Evolutionary conservation across 30 jellyfish, hydroid and myxozoan genomes (phyloP).

Genomic region (Catostylus mosaicus): DNA sequence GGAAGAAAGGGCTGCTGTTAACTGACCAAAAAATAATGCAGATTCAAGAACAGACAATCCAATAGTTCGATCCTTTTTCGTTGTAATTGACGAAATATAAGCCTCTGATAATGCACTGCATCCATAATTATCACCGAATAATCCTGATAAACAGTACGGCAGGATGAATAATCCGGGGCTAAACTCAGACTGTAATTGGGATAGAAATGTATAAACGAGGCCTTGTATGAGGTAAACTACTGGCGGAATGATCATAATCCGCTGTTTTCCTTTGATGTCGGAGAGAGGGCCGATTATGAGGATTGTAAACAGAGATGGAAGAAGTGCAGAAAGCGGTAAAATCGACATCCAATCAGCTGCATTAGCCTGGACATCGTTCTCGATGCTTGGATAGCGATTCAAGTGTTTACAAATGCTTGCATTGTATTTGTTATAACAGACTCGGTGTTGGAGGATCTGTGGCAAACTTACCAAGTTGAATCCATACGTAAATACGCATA

Average conservation of each 20-base stretch:
- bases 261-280: constrained; percentile 57
- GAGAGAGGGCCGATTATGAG: constrained; percentile 69
- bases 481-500: constrained; percentile 25
- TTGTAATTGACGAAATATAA: constrained; percentile 53
- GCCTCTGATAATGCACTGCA: constrained; percentile 30
- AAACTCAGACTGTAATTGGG: not conserved
- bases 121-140: constrained; percentile 65
- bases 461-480: constrained; percentile 33
- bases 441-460: constrained; percentile 48
- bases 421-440: constrained; percentile 37
- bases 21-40: constrained; percentile 1
- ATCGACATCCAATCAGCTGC: constrained; percentile 71
- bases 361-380: constrained; percentile 36
- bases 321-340: constrained; percentile 51
- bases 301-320: constrained; percentile 38
- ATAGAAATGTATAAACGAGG: not conserved
- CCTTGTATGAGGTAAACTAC: constrained; percentile 38
- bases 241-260: constrained; percentile 42
- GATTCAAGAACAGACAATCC: constrained; percentile 51
- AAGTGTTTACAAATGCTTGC: constrained; percentile 33
- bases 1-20: constrained; percentile 23
- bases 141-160: constrained; percentile 38
- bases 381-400: constrained; percentile 1
- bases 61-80: constrained; percentile 50
- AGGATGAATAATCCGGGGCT: constrained; percentile 54